Conservation (phyloP, 1,140 invertebrate genomes). For the Brachionus rotundiformis region DNA sequence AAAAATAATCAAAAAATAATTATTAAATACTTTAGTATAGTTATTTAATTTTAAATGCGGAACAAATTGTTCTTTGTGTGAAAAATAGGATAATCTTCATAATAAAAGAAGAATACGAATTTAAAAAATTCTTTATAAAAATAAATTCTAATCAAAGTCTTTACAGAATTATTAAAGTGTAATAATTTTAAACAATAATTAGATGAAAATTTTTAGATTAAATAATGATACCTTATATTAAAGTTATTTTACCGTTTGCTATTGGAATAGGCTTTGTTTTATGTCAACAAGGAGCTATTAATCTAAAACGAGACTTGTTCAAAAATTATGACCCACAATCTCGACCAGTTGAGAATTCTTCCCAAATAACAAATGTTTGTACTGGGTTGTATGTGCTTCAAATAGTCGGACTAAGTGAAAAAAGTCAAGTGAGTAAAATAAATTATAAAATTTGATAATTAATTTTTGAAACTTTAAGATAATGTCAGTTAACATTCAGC, state of each 20-base stretch:
- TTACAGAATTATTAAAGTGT: too few species aligned
- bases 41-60: too few species aligned
- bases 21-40: too few species aligned
- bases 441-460: background rate
- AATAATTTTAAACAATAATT: too few species aligned
- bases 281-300: conserved; percentile 26
- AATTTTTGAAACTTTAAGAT: background rate
- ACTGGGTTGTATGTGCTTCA: conserved; percentile 31
- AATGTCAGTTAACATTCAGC: conserved; percentile 24
- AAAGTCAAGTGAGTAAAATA: conserved; percentile 37
- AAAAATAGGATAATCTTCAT: too few species aligned
- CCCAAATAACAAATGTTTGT: conserved; percentile 21
- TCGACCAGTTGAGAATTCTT: conserved; percentile 43
- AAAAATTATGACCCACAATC: conserved; percentile 45
- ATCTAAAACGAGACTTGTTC: conserved; percentile 38
- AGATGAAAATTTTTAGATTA: background rate
- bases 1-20: too few species aligned
- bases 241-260: background rate
- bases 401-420: conserved; percentile 42
- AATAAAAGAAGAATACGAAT: too few species aligned
- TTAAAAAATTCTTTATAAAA: too few species aligned
- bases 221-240: background rate
- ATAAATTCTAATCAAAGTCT: too few species aligned
- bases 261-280: background rate
- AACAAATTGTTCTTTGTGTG: too few species aligned